These are phyloP conservation scores for Desmodus rotundus DNA, from an alignment of 2,113 vertebrate species.

Conservation along the genomic window DNA sequence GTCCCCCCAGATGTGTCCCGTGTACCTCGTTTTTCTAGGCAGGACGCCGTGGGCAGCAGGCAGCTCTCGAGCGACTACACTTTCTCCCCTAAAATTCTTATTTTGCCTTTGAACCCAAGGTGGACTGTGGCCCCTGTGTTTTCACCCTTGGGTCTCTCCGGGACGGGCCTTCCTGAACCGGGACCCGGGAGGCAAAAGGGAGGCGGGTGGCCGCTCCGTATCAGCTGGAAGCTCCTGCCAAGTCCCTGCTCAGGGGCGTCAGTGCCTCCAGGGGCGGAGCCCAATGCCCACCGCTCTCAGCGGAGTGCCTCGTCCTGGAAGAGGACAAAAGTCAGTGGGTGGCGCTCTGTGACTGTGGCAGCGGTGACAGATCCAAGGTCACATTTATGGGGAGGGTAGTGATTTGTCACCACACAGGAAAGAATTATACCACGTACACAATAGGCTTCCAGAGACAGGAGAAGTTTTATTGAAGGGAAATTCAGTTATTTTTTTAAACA, in stretches of 20 bases:
- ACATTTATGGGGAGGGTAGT: too few species aligned
- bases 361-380: fast-evolving
- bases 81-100: neutral
- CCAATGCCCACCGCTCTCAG: neutral
- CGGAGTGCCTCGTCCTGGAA: neutral
- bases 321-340: fast-evolving
- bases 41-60: neutral
- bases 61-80: neutral
- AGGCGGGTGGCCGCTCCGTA: too few species aligned
- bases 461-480: neutral
- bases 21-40: fast-evolving
- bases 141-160: neutral
- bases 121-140: too few species aligned
- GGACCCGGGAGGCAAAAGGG: too few species aligned
- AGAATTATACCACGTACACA: too few species aligned
- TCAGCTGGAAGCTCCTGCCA: neutral
- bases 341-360: fast-evolving
- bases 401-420: neutral
- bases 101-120: neutral
- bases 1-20: too few species aligned
- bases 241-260: neutral
- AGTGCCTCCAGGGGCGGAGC: fast-evolving
- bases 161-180: neutral
- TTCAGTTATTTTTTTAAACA: neutral
- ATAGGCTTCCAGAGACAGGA: neutral